A percentile compares a stretch with the other conserved stretches of the same genome.
Evolutionary conservation across 1,140 invertebrate species (phyloP).

Genomic region (Dreissena rostriformis): DNA sequence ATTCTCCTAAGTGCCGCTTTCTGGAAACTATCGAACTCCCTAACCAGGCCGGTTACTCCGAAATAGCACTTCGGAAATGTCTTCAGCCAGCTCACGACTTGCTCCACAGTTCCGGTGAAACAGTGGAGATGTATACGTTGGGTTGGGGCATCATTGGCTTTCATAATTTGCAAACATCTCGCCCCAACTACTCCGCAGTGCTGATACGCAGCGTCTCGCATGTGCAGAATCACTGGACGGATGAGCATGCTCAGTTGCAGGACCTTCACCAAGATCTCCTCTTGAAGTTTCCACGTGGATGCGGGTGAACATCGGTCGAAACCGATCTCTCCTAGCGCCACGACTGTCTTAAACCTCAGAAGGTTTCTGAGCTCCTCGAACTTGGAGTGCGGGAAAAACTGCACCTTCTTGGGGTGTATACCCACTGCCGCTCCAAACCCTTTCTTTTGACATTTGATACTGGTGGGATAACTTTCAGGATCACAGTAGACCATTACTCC

Average conservation of each 20-base stretch:
- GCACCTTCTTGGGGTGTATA: conserved; percentile 20
- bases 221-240: conserved; percentile 21
- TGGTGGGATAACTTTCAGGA: neutral
- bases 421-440: conserved; percentile 15
- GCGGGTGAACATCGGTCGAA: no score
- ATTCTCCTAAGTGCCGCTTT: neutral
- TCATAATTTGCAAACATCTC: conserved; percentile 25
- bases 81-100: conserved; percentile 7
- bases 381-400: neutral
- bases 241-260: conserved; percentile 21
- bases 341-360: neutral
- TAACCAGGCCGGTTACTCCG: neutral
- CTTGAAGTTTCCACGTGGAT: neutral
- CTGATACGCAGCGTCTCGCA: neutral
- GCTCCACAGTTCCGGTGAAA: conserved; percentile 26
- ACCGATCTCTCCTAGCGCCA: conserved; percentile 16
- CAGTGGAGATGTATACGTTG: conserved; percentile 37
- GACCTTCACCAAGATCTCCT: conserved; percentile 16
- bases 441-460: neutral
- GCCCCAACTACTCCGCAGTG: conserved; percentile 11
- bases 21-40: conserved; percentile 17
- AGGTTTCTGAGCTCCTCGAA: conserved; percentile 10
- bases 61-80: conserved; percentile 26
- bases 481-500: conserved; percentile 26
- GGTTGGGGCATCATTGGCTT: neutral